Percentiles rank a stretch among this genome's conserved stretches.
These are phyloP conservation scores for Cheilosia impressa DNA, from an alignment of 2,888 invertebrate species.

Conservation along the genomic window DNA sequence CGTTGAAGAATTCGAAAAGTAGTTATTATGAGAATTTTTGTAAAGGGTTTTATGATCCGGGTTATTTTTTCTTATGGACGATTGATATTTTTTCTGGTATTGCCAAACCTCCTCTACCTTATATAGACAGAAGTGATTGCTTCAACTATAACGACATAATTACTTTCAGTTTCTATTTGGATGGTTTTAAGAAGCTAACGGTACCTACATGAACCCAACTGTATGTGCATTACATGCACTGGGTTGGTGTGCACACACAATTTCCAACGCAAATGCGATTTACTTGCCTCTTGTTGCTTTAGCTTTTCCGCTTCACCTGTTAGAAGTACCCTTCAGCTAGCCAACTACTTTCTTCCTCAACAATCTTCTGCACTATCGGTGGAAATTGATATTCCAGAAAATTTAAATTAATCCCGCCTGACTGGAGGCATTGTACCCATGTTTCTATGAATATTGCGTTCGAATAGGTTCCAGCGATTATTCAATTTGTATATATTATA, in stretches of 20 bases:
- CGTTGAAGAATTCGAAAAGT: too few species aligned
- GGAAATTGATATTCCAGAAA: constrained; percentile 37
- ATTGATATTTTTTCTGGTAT: background rate
- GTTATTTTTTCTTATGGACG: background rate
- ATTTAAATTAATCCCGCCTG: constrained; percentile 16
- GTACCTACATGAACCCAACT: background rate
- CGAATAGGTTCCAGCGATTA: too few species aligned
- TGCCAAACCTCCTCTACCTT: background rate
- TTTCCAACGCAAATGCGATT: constrained; percentile 17
- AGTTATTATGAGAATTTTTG: too few species aligned
- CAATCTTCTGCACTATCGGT: background rate
- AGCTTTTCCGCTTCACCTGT: background rate
- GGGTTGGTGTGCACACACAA: background rate
- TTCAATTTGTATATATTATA: too few species aligned
- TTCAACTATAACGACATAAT: background rate
- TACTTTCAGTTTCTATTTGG: background rate
- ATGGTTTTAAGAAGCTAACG: background rate
- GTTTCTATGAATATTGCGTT: too few species aligned
- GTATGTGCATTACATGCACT: background rate
- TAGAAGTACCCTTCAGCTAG: background rate
- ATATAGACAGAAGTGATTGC: constrained; percentile 3
- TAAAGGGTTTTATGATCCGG: background rate
- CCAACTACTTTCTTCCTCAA: background rate
- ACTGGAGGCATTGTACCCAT: background rate
- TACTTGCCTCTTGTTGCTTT: constrained; percentile 9